Evolutionary conservation across 1,140 invertebrate species (phyloP).

Genomic region (Argopecten irradians): DNA sequence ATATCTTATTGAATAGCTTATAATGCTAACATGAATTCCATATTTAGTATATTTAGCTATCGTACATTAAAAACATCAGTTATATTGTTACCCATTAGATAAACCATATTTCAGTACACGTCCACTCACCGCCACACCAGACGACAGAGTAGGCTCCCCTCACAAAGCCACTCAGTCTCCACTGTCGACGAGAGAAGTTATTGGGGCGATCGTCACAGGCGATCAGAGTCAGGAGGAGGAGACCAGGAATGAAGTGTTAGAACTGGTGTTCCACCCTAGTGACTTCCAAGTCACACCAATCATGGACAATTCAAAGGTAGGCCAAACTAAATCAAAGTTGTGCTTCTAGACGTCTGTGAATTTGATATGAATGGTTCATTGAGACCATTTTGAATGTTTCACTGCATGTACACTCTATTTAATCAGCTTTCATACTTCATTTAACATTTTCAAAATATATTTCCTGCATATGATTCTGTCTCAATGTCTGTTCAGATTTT

Average conservation of each 20-base stretch:
- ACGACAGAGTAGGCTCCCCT: constrained; percentile 66
- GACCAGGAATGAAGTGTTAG: constrained; percentile 58
- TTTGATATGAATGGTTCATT: too few species aligned
- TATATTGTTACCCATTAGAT: background rate
- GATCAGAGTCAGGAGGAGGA: constrained; percentile 53
- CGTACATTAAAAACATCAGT: background rate
- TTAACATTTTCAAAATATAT: too few species aligned
- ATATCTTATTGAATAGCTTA: too few species aligned
- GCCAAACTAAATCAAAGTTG: background rate
- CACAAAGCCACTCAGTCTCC: constrained; percentile 63
- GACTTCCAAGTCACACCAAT: constrained; percentile 73
- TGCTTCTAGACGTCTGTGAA: background rate
- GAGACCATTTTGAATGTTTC: too few species aligned
- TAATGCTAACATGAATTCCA: too few species aligned
- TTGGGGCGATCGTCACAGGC: constrained; percentile 54
- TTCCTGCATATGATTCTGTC: too few species aligned
- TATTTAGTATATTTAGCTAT: too few species aligned
- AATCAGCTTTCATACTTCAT: too few species aligned
- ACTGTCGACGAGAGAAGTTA: constrained; percentile 62
- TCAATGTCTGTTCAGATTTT: too few species aligned
- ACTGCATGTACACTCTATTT: too few species aligned
- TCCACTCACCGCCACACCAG: constrained; percentile 71
- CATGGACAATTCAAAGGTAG: constrained; percentile 75
- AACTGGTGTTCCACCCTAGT: constrained; percentile 72
- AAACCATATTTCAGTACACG: constrained; percentile 63